Conservation (phyloP, 2,888 invertebrate species). For the Aromia moschata region DNA sequence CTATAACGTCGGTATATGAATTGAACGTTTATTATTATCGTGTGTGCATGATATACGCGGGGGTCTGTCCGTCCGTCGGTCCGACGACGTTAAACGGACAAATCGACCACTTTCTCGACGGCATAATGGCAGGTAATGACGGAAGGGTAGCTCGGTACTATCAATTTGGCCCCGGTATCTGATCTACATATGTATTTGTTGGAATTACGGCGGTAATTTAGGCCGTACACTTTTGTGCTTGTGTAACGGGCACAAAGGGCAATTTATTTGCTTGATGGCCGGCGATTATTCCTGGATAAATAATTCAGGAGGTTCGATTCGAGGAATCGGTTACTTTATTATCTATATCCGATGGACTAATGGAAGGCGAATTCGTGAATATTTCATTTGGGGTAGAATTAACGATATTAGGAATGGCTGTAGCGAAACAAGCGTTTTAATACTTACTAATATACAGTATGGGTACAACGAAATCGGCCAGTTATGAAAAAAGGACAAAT, state of each 20-base stretch:
- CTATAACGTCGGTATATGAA: slow-evolving; percentile 41
- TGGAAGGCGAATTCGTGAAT: slow-evolving; percentile 22
- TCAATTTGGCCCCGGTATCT: slow-evolving; percentile 49
- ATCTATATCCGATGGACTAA: slow-evolving; percentile 2
- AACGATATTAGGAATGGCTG: slow-evolving; percentile 3
- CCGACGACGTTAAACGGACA: slow-evolving; percentile 22
- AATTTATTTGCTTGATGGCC: slow-evolving; percentile 34
- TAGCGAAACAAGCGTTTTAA: too few relatives aligned
- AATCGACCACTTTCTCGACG: slow-evolving; percentile 27
- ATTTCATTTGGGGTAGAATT: not conserved
- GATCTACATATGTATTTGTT: slow-evolving; percentile 51
- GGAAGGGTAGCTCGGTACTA: slow-evolving; percentile 45
- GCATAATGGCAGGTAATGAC: slow-evolving; percentile 40
- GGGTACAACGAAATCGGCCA: too few relatives aligned
- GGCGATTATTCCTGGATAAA: slow-evolving; percentile 14
- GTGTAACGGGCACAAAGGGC: slow-evolving; percentile 33
- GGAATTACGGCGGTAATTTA: slow-evolving; percentile 49
- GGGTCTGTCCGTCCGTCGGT: slow-evolving; percentile 27
- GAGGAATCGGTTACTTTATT: slow-evolving; percentile 10
- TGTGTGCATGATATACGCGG: slow-evolving; percentile 1
- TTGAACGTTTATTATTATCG: slow-evolving; percentile 19
- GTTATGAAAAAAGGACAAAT: too few relatives aligned
- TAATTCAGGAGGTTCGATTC: slow-evolving; percentile 18
- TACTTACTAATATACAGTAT: too few relatives aligned
- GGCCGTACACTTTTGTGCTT: slow-evolving; percentile 33